Conservation (phyloP, 2,888 invertebrate genomes). For the Augochlorella aurata region DNA sequence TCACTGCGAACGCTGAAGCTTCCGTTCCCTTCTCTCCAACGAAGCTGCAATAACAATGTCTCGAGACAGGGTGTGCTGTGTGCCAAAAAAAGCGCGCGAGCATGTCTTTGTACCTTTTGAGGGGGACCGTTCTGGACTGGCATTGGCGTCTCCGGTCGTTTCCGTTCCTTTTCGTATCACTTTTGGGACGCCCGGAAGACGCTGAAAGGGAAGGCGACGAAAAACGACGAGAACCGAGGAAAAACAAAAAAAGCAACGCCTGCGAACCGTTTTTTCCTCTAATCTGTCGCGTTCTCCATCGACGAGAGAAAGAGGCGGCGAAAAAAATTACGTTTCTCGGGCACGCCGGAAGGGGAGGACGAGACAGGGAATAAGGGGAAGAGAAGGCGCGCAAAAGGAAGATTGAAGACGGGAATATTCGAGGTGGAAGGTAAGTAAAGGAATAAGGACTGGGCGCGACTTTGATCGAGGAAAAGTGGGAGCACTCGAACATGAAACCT, state of each 20-base stretch:
- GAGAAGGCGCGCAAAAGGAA: conserved; percentile 21
- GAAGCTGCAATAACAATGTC: neutral
- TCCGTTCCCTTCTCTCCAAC: neutral
- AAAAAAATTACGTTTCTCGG: conserved; percentile 26
- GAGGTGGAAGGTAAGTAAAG: conserved; percentile 45
- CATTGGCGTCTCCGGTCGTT: neutral
- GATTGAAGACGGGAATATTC: conserved; percentile 39
- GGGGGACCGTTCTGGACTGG: neutral
- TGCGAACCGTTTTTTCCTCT: conserved; percentile 34
- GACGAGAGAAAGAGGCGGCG: neutral
- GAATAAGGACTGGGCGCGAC: conserved; percentile 64
- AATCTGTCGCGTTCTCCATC: conserved; percentile 31
- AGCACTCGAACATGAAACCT: conserved; percentile 77
- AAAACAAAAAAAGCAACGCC: neutral
- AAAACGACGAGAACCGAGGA: neutral
- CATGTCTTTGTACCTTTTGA: conserved; percentile 11
- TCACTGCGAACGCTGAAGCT: neutral
- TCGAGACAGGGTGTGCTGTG: neutral
- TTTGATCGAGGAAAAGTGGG: conserved; percentile 76
- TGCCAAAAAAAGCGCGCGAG: neutral
- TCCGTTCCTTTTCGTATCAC: neutral
- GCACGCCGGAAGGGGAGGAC: neutral
- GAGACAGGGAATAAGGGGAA: conserved; percentile 40
- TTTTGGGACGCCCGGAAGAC: neutral
- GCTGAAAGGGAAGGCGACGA: neutral